These are phyloP conservation scores for Paraplagusia blochii DNA, from an alignment of 2,113 vertebrate genomes.

Conservation along the genomic window DNA sequence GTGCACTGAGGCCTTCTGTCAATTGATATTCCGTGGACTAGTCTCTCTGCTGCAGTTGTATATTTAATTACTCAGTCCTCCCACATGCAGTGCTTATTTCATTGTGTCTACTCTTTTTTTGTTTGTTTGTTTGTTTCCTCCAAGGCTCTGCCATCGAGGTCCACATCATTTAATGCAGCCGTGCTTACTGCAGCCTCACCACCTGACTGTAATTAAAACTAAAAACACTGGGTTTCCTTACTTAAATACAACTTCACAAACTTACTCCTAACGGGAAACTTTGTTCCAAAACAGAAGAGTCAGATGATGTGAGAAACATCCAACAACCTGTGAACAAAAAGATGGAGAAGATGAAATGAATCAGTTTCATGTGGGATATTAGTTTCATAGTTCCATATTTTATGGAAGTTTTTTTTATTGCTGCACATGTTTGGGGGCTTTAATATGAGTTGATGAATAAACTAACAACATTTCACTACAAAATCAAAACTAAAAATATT, in stretches of 20 bases:
- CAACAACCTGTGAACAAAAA: too few relatives aligned
- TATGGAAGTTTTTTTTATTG: too few relatives aligned
- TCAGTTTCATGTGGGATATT: too few relatives aligned
- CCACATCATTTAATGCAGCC: background rate
- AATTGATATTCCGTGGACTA: constrained; percentile 4
- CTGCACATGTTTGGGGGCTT: too few relatives aligned
- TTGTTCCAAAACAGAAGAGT: background rate
- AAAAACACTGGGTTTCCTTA: background rate
- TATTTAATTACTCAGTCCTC: background rate
- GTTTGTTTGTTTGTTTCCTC: background rate
- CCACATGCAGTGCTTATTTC: constrained; percentile 6
- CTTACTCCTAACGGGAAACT: background rate
- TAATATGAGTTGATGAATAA: too few relatives aligned
- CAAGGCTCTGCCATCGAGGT: background rate
- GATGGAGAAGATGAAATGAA: too few relatives aligned
- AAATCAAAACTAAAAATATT: too few relatives aligned
- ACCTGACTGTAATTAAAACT: constrained; percentile 6
- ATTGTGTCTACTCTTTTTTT: background rate
- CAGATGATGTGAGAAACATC: too few relatives aligned
- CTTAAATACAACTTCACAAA: background rate
- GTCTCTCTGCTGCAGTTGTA: background rate
- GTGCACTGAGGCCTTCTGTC: background rate
- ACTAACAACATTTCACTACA: too few relatives aligned
- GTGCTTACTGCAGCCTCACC: background rate
- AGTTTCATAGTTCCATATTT: too few relatives aligned